Base-by-base conservation (phyloP, 1,140 invertebrate genomes). In the Agraylea sexmaculata region DNA sequence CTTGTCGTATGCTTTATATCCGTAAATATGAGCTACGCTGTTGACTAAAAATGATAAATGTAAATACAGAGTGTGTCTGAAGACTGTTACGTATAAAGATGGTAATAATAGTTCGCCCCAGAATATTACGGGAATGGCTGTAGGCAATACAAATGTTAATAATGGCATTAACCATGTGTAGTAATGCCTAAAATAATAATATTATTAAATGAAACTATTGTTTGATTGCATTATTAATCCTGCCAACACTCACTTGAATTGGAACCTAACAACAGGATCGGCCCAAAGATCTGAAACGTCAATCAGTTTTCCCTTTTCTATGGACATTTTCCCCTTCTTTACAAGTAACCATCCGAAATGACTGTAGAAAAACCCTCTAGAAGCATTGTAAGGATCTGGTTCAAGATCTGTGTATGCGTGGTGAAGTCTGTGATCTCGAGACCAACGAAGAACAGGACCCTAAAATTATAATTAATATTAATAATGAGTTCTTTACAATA, bases 301-400 rank as follows among this genome's bases (percentile, higher is more conserved):
- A 10, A 90, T 59, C 18, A 62, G 57, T 38, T 66, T 62, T 12
- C 76, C 75, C 54, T 74, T n/a, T n/a, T n/a, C 68, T 28, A 73
- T 76, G 13, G 87, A 80, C 39, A 83, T 77, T 1, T 80, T 81
- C 52, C 83, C 81, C 54, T 87, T 84, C 48, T 74, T 71, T 49
- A 78, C 72, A 57, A 87, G 69, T 20, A 89, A 58, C 86, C 86
- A 90, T 10, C 86, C 86, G 52, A 88, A 73, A 50, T 90, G 86
- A 0, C 83, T 72, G 59, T 86, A 89, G 64, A 89, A 88, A 50
- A 89, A 78, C 2, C 86, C 86, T 6, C 84, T 68, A 23, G 73
- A 75, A 2, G 82, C 77, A 51, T 87, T 83, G 54, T 87, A 83
- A 1, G 84, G 85, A 52, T 89, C 84, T 0, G 82, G 83, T 43